Percentiles rank a stretch among this genome's conserved stretches.
phyloP scores from a whole-genome alignment of 2,113 vertebrate genomes.

The Atherinomorus stipes region DNA sequence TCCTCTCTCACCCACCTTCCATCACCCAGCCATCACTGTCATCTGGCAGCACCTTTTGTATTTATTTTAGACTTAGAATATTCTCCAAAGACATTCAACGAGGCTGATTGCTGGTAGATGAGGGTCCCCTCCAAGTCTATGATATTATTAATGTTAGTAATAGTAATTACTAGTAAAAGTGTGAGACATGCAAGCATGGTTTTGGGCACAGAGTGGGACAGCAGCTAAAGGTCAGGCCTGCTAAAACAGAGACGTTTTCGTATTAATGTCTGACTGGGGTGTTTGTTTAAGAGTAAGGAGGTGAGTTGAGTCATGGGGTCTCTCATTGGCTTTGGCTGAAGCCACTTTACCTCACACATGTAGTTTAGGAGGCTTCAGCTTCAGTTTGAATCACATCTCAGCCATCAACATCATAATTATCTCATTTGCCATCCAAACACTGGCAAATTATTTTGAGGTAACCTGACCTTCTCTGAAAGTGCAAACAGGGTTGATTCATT shows the following conservation, averaged over 20 bases:
- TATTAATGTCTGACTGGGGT: constrained; percentile 69
- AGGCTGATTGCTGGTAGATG: constrained; percentile 47
- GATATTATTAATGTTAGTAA: constrained; percentile 56
- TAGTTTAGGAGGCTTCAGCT: constrained; percentile 69
- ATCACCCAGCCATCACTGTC: constrained; percentile 32
- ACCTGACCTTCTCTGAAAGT: constrained; percentile 45
- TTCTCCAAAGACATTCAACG: constrained; percentile 30
- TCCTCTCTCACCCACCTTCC: constrained; percentile 35
- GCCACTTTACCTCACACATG: constrained; percentile 70
- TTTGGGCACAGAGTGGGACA: constrained; percentile 52
- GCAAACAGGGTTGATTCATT: constrained; percentile 26
- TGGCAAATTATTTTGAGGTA: constrained; percentile 66
- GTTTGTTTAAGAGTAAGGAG: constrained; percentile 74
- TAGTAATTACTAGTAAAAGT: constrained; percentile 68
- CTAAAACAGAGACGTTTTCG: constrained; percentile 68
- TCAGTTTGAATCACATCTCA: constrained; percentile 66
- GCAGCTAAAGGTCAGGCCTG: constrained; percentile 72
- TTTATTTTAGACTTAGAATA: constrained; percentile 61
- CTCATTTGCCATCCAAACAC: constrained; percentile 62
- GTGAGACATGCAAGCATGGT: constrained; percentile 49
- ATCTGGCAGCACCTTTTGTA: constrained; percentile 34
- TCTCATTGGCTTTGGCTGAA: constrained; percentile 64
- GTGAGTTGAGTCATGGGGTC: constrained; percentile 52
- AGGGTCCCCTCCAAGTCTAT: constrained; percentile 69
- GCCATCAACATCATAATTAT: constrained; percentile 68